Evolutionary conservation across 2,888 invertebrate genomes (phyloP).

Genomic region (Lepidocyrtinus sp.): DNA sequence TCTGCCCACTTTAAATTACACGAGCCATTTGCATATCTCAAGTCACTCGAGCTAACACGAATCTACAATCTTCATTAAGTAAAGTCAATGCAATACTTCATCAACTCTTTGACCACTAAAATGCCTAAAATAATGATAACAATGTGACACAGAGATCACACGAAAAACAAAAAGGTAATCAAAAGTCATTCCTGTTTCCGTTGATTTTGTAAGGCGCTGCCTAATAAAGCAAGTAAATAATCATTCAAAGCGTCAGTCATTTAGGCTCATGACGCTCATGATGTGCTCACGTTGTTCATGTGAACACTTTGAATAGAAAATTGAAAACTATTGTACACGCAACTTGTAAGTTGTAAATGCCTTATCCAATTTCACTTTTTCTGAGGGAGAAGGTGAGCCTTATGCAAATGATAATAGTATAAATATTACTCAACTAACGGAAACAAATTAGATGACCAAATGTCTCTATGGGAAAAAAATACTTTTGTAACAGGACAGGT

Average conservation of each 20-base stretch:
- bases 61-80: not conserved
- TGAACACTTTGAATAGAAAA: not conserved
- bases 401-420: conserved; percentile 16
- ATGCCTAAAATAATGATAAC: too few species aligned
- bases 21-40: too few species aligned
- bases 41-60: too few species aligned
- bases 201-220: not conserved
- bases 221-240: conserved; percentile 4
- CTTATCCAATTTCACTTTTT: conserved; percentile 17
- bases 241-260: conserved; percentile 10
- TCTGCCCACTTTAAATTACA: too few species aligned
- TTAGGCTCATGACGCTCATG: not conserved
- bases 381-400: not conserved
- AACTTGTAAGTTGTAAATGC: not conserved
- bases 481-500: not conserved
- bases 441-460: conserved; percentile 1
- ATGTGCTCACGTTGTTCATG: not conserved
- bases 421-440: not conserved
- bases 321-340: not conserved
- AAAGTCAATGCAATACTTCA: not conserved
- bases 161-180: conserved; percentile 7
- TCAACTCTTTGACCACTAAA: too few species aligned
- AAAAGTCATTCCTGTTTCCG: conserved; percentile 2
- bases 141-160: conserved; percentile 4
- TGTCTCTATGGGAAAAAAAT: not conserved